phyloP scores from a whole-genome alignment of 23 tunicate species.

The Ascidia mentula region DNA sequence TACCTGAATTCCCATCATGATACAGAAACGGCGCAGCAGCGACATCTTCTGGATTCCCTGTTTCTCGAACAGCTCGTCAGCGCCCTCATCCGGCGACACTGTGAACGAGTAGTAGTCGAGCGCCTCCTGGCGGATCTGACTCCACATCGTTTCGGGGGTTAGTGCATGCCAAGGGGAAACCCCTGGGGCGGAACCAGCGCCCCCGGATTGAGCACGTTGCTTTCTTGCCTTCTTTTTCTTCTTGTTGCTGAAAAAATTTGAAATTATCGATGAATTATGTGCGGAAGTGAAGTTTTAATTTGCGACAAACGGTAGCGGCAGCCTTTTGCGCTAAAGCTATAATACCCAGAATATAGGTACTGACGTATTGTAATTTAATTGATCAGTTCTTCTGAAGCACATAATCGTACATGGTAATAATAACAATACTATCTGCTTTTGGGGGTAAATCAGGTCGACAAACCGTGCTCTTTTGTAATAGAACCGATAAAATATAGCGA shows the following conservation, averaged over 20 bases:
- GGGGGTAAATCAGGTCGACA: too few species aligned
- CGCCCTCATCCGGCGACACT: slow-evolving; percentile 15
- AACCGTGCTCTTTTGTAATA: too few species aligned
- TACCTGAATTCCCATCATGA: slow-evolving; percentile 92
- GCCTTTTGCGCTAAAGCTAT: too few species aligned
- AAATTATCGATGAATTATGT: too few species aligned
- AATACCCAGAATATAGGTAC: too few species aligned
- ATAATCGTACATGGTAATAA: too few species aligned
- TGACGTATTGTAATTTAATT: too few species aligned
- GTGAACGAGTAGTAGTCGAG: slow-evolving; percentile 61
- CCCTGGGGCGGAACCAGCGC: not conserved
- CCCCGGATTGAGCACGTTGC: slow-evolving; percentile 26
- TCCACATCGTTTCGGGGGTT: slow-evolving; percentile 80
- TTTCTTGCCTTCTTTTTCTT: slow-evolving; percentile 48
- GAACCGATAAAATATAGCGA: too few species aligned
- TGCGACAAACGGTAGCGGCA: too few species aligned
- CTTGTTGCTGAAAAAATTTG: slow-evolving; percentile 38
- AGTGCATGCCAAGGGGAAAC: slow-evolving; percentile 63
- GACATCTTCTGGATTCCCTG: slow-evolving; percentile 62
- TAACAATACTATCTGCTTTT: too few species aligned
- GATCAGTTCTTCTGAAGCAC: too few species aligned
- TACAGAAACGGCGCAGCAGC: slow-evolving; percentile 62
- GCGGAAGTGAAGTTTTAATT: too few species aligned
- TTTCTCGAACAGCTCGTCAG: slow-evolving; percentile 63
- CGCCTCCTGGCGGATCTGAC: slow-evolving; percentile 63